Conservation (phyloP, 2,888 invertebrate species). For the Trichogramma dendrolimi region DNA sequence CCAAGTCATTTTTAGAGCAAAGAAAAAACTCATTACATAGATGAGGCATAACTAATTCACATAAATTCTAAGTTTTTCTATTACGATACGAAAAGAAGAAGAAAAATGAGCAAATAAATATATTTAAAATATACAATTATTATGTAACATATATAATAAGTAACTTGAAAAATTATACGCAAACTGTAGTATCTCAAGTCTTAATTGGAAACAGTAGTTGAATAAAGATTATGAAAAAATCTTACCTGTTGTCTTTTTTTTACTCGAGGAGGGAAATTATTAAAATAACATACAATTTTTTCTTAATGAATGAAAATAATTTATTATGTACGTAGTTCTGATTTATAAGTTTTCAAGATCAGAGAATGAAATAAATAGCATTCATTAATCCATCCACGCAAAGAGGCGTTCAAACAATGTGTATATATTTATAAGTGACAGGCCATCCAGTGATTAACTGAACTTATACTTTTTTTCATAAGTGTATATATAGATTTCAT, state of each 20-base stretch:
- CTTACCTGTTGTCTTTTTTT: conserved; percentile 28
- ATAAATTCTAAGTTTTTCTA: conserved; percentile 36
- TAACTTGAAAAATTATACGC: conserved; percentile 44
- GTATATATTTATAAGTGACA: conserved; percentile 16
- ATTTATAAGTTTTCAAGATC: conserved; percentile 11
- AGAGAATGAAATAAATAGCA: conserved; percentile 23
- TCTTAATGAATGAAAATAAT: conserved; percentile 25
- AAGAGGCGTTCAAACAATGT: background rate
- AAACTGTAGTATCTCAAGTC: conserved; percentile 49
- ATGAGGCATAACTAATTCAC: conserved; percentile 15
- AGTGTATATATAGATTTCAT: background rate
- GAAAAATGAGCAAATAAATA: conserved; percentile 25
- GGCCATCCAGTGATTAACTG: conserved; percentile 23
- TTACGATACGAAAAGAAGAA: conserved; percentile 13
- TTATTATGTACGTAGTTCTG: conserved; percentile 17
- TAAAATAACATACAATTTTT: background rate
- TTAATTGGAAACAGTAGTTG: conserved; percentile 47
- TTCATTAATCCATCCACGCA: conserved; percentile 9
- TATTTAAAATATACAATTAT: conserved; percentile 15
- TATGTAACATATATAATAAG: conserved; percentile 35
- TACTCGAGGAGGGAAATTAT: background rate
- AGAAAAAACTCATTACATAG: conserved; percentile 18
- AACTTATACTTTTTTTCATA: conserved; percentile 19
- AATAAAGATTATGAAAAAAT: conserved; percentile 42
- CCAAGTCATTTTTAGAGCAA: conserved; percentile 19